These are phyloP conservation scores for Parus major DNA, from an alignment of 2,113 vertebrate genomes.

Conservation along the genomic window DNA sequence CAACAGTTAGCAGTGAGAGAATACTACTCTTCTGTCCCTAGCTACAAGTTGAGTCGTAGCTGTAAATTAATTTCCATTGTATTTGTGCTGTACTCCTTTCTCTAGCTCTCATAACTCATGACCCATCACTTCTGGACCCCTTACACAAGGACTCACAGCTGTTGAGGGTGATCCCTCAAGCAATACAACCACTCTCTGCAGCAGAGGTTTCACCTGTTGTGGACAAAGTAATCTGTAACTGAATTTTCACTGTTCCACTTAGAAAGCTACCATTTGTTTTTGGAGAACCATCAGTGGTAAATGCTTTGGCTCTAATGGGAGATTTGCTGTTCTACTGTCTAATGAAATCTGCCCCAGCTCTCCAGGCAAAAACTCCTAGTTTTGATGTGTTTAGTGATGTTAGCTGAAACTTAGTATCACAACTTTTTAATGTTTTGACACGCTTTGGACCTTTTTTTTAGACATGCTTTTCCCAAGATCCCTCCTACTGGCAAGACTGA, in stretches of 20 bases:
- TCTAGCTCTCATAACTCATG: neutral
- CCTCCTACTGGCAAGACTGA: neutral
- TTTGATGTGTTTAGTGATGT: neutral
- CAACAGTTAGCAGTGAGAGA: neutral
- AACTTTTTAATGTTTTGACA: neutral
- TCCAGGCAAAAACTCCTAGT: neutral
- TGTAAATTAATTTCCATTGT: neutral
- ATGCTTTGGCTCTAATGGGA: neutral
- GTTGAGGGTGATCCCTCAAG: neutral
- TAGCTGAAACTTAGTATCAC: neutral
- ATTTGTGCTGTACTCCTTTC: neutral
- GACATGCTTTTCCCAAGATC: neutral
- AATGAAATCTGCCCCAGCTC: neutral
- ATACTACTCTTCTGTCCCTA: neutral
- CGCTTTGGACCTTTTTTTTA: neutral
- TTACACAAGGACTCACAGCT: neutral
- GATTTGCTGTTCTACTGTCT: neutral
- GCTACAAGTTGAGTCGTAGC: neutral
- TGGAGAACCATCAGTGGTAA: neutral
- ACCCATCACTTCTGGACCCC: neutral
- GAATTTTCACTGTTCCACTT: neutral
- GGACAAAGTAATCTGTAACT: neutral
- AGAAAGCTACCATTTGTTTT: neutral
- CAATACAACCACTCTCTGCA: neutral
- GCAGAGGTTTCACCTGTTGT: neutral